Evolutionary conservation across 2,888 invertebrate genomes (phyloP).

Genomic region (Cistogaster globosa): DNA sequence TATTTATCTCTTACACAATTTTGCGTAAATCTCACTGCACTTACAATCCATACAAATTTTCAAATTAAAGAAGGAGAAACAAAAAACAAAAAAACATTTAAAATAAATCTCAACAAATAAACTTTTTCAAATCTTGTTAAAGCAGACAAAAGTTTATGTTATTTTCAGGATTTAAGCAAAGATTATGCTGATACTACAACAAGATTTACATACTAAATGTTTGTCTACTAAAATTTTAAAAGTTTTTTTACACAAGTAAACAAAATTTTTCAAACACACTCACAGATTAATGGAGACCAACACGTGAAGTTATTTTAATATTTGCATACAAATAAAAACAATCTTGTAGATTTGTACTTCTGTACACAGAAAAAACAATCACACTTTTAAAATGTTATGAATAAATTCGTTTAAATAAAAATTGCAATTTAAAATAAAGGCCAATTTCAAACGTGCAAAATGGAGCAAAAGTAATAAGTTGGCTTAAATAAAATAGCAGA

Average conservation of each 20-base stretch:
- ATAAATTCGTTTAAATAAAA: no score
- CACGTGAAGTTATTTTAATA: conserved; percentile 18
- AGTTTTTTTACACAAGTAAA: not conserved
- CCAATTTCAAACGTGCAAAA: no score
- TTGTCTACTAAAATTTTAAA: conserved; percentile 40
- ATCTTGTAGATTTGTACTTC: no score
- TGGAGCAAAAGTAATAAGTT: no score
- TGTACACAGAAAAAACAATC: no score
- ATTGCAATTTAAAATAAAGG: no score
- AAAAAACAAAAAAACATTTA: not conserved
- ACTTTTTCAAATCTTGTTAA: conserved; percentile 4
- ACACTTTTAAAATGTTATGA: no score
- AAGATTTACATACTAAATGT: conserved; percentile 43
- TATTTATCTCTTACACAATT: no score
- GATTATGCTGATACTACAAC: conserved; percentile 45
- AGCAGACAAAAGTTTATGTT: conserved; percentile 2
- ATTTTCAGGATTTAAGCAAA: conserved; percentile 26
- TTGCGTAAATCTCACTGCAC: no score
- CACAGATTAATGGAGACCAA: not conserved
- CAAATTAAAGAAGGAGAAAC: not conserved
- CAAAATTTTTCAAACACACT: not conserved
- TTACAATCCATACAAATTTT: no score
- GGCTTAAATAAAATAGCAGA: no score
- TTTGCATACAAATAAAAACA: not conserved
- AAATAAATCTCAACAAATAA: not conserved